A percentile compares a stretch with the other conserved stretches of the same genome.
These are phyloP conservation scores for Halictus ligatus DNA, from an alignment of 2,888 invertebrate genomes.

Conservation along the genomic window DNA sequence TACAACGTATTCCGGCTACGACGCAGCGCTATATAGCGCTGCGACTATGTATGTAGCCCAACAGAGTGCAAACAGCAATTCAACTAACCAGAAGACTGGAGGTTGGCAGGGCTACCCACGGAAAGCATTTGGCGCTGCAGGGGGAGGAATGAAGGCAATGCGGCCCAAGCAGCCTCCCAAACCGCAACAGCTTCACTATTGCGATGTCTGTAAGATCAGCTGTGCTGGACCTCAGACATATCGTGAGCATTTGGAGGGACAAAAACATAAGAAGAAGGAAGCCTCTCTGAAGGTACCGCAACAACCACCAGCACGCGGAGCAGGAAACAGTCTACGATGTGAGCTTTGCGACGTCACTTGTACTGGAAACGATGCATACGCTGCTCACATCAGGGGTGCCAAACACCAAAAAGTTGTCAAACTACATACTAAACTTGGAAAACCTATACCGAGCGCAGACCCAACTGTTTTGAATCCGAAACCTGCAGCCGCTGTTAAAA, in stretches of 20 bases:
- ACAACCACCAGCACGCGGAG: slow-evolving; percentile 85
- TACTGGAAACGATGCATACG: slow-evolving; percentile 99
- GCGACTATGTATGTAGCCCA: slow-evolving; percentile 98
- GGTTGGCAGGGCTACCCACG: slow-evolving; percentile 88
- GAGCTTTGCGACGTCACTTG: slow-evolving; percentile 99
- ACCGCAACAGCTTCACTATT: slow-evolving; percentile 97
- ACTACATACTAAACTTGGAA: slow-evolving; percentile 97
- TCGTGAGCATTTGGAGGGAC: slow-evolving; percentile 98
- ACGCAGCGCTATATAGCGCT: slow-evolving; percentile 97
- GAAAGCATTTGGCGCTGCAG: slow-evolving; percentile 85
- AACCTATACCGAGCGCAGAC: slow-evolving; percentile 98
- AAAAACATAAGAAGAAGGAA: slow-evolving; percentile 99
- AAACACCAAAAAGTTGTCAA: slow-evolving; percentile 99
- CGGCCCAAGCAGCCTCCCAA: slow-evolving; percentile 93
- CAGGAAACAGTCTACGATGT: slow-evolving; percentile 93
- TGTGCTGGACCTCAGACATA: slow-evolving; percentile 98
- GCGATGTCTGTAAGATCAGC: slow-evolving; percentile 99
- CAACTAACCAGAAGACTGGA: slow-evolving; percentile 85
- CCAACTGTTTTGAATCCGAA: slow-evolving; percentile 91
- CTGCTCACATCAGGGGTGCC: slow-evolving; percentile 98
- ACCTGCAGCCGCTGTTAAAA: slow-evolving; percentile 81
- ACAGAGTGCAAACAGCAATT: slow-evolving; percentile 84
- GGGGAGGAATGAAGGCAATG: slow-evolving; percentile 86
- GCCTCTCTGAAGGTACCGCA: slow-evolving; percentile 91
- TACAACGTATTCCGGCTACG: slow-evolving; percentile 93